Evolutionary conservation across 1,140 invertebrate genomes (phyloP).

Genomic region (Nymphalis io): DNA sequence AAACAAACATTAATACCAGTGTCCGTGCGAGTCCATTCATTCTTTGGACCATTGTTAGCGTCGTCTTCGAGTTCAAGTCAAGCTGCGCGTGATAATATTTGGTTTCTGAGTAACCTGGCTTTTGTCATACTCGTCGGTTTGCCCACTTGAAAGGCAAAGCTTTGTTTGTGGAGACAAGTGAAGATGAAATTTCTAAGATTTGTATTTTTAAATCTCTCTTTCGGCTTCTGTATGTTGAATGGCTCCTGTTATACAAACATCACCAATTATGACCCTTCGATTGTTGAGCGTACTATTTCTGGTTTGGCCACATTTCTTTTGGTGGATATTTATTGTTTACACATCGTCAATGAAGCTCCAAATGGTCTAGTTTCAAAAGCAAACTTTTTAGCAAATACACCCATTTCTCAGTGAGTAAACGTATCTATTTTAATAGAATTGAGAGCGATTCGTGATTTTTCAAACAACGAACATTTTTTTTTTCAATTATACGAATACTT

Average conservation of each 20-base stretch:
- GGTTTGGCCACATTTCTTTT: constrained; percentile 42
- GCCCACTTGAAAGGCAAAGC: constrained; percentile 62
- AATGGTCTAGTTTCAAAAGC: constrained; percentile 15
- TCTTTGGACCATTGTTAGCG: constrained; percentile 49
- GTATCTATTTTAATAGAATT: neutral
- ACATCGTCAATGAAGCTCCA: constrained; percentile 31
- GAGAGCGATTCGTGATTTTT: neutral
- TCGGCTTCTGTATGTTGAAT: constrained; percentile 64
- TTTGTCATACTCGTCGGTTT: constrained; percentile 62
- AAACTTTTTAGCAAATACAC: constrained; percentile 29
- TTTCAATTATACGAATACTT: too few species aligned
- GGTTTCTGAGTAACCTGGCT: constrained; percentile 63
- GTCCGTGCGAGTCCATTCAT: constrained; percentile 45
- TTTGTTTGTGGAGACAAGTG: constrained; percentile 69
- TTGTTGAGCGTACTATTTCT: constrained; percentile 43
- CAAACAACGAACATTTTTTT: neutral
- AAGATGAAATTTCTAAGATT: constrained; percentile 49
- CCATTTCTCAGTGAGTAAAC: constrained; percentile 17
- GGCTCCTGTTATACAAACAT: constrained; percentile 71
- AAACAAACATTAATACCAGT: constrained; percentile 35
- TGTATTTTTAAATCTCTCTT: constrained; percentile 40
- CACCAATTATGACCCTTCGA: constrained; percentile 58
- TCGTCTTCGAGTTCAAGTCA: constrained; percentile 43
- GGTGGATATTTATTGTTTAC: constrained; percentile 29
- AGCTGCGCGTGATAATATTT: constrained; percentile 77